A percentile compares a stretch with the other conserved stretches of the same genome.
Conservation (phyloP, 2,888 invertebrate genomes). For the Drosophila ustulata region DNA sequence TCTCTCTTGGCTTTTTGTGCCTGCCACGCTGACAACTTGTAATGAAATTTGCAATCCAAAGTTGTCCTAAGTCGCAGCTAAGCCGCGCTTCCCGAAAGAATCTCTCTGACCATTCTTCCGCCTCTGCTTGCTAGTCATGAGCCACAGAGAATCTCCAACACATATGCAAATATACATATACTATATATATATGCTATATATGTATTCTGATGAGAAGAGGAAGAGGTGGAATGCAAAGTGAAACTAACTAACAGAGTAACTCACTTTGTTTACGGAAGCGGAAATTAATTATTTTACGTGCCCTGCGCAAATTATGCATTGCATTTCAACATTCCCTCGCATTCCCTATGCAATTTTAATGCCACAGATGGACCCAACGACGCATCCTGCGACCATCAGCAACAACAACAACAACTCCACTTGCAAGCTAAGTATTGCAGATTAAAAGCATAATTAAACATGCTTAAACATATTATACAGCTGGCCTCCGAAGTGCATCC, state of each 20-base stretch:
- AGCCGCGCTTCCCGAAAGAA: slow-evolving; percentile 50
- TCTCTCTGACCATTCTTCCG: neutral
- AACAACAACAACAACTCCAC: neutral
- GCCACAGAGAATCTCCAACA: slow-evolving; percentile 16
- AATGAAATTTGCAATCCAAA: slow-evolving; percentile 67
- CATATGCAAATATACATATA: slow-evolving; percentile 7
- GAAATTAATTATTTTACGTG: slow-evolving; percentile 67
- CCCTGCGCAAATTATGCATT: slow-evolving; percentile 53
- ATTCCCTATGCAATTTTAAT: slow-evolving; percentile 20
- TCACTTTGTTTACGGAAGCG: slow-evolving; percentile 64
- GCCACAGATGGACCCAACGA: slow-evolving; percentile 11
- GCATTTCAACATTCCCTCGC: slow-evolving; percentile 36
- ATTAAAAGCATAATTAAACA: slow-evolving; percentile 3
- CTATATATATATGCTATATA: neutral
- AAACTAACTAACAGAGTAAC: slow-evolving; percentile 55
- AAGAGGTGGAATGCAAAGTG: slow-evolving; percentile 2
- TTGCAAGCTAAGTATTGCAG: neutral
- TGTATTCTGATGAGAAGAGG: neutral
- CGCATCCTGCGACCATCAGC: neutral
- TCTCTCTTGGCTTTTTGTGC: neutral
- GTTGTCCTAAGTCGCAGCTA: slow-evolving; percentile 61
- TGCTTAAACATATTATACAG: neutral
- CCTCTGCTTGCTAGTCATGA: slow-evolving; percentile 25
- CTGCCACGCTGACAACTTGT: slow-evolving; percentile 48
- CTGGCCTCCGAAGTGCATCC: neutral